Percentiles rank a stretch among this genome's conserved stretches.
Conservation (phyloP, 2,113 vertebrate genomes). For the Hyperoodon ampullatus region DNA sequence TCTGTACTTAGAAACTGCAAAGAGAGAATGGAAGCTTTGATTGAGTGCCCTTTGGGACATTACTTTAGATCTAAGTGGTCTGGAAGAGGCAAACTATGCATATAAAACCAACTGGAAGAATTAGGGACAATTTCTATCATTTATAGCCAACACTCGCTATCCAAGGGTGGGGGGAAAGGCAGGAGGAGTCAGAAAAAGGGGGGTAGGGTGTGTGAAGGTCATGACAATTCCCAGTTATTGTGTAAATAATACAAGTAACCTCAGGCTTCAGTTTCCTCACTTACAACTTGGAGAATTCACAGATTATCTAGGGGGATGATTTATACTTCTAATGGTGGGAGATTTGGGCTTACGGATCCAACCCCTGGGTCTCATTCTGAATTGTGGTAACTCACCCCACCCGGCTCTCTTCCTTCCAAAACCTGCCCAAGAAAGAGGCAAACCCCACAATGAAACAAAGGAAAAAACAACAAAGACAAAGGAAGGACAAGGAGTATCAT, state of each 20-base stretch:
- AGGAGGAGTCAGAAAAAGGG: not conserved
- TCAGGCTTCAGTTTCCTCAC: not conserved
- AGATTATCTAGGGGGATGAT: not conserved
- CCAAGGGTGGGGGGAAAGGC: not conserved
- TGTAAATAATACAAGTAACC: not conserved
- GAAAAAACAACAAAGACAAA: not conserved
- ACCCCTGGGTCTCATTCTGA: not conserved
- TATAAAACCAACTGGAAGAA: not conserved
- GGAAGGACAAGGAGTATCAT: not conserved
- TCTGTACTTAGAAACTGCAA: not conserved
- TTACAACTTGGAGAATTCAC: not conserved
- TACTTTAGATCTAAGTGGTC: constrained; percentile 5
- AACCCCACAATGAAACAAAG: not conserved
- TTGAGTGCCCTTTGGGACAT: not conserved
- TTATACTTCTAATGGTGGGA: not conserved
- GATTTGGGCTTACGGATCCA: not conserved
- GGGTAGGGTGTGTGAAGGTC: not conserved
- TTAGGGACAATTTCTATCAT: not conserved
- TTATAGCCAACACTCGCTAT: not conserved
- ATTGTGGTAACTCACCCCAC: not conserved
- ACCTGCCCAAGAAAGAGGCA: not conserved
- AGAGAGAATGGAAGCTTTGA: constrained; percentile 2
- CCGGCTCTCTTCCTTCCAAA: not conserved
- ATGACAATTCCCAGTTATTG: not conserved
- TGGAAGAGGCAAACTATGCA: not conserved